Evolutionary conservation across 2,797 vertebrate species (phyloP), one percentile per base, ranked within the genome.

Genomic region (Aeoliscus strigatus): DNA sequence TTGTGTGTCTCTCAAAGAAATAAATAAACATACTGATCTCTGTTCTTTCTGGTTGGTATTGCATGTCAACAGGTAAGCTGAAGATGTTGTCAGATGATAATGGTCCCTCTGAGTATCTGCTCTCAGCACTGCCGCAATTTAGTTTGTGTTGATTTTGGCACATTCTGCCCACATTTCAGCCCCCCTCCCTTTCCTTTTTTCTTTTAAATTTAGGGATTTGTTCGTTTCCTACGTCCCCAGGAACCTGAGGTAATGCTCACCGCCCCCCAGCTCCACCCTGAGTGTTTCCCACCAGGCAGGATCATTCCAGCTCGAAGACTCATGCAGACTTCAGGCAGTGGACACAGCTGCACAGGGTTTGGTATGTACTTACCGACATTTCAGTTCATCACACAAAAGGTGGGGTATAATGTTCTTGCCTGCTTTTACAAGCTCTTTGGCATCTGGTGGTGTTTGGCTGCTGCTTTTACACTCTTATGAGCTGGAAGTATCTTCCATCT

Each of bases 311-410:
- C 61, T 42, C 37, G 46, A 43, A 58, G 0, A 43, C 54, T 61
- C 25, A 6, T 52, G 45, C 42, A 55, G 55, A 35, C 60, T 32
- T 17, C 8, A 41, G n/a, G 9, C 12, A 11, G 39, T 29, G 50
- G 51, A 60, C 23, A 2, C 37, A 39, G 47, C 51, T 23, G 21
- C 53, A 14, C 14, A 2, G 21, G 5, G 5, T 45, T 46, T 38
- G 73, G 79, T 82, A 77, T 35, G 81, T 75, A 39, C 47, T 5
- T n/a, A n/a, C n/a, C n/a, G n/a, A n/a, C n/a, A n/a, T n/a, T n/a
- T n/a, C n/a, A n/a, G n/a, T n/a, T n/a, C n/a, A n/a, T n/a, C n/a
- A n/a, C n/a, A n/a, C n/a, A n/a, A n/a, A n/a, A n/a, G n/a, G n/a
- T n/a, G n/a, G n/a, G n/a, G n/a, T n/a, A n/a, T n/a, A n/a, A n/a